Evolutionary conservation across 2,888 invertebrate genomes (phyloP).

Genomic region (Catocala fraxini): DNA sequence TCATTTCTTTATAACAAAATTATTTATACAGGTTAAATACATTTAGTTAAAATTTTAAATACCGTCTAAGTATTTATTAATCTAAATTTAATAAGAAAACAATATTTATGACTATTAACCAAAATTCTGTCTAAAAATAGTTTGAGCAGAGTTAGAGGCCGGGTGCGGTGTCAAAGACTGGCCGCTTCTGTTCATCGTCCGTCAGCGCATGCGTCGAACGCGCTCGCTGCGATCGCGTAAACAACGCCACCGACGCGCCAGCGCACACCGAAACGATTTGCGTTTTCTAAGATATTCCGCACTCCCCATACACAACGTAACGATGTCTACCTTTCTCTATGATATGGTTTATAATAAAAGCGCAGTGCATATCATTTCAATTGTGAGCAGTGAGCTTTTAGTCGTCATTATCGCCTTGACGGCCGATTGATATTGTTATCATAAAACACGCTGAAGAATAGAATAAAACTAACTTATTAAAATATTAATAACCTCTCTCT

Average conservation of each 20-base stretch:
- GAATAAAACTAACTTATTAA: no score
- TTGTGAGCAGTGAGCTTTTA: no score
- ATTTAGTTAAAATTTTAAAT: no score
- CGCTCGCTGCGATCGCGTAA: slow-evolving; percentile 70
- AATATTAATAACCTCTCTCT: no score
- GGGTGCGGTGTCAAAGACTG: slow-evolving; percentile 79
- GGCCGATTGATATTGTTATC: no score
- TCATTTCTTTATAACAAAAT: no score
- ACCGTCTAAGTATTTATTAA: neutral
- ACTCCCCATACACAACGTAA: slow-evolving; percentile 44
- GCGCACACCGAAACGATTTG: slow-evolving; percentile 68
- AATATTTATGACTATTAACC: slow-evolving; percentile 52
- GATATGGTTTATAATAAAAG: neutral
- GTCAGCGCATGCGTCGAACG: slow-evolving; percentile 67
- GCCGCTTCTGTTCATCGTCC: slow-evolving; percentile 74
- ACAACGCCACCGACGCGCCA: slow-evolving; percentile 65
- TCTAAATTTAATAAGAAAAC: slow-evolving; percentile 49
- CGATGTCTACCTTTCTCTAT: neutral
- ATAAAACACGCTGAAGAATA: no score
- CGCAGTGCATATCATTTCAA: no score
- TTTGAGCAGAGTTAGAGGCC: slow-evolving; percentile 64
- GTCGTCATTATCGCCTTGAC: no score
- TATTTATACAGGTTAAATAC: no score
- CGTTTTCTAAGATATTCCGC: slow-evolving; percentile 71
- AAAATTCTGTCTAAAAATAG: slow-evolving; percentile 68